Conservation (phyloP, 2,797 vertebrate genomes). For the Ceyx erithaca region DNA sequence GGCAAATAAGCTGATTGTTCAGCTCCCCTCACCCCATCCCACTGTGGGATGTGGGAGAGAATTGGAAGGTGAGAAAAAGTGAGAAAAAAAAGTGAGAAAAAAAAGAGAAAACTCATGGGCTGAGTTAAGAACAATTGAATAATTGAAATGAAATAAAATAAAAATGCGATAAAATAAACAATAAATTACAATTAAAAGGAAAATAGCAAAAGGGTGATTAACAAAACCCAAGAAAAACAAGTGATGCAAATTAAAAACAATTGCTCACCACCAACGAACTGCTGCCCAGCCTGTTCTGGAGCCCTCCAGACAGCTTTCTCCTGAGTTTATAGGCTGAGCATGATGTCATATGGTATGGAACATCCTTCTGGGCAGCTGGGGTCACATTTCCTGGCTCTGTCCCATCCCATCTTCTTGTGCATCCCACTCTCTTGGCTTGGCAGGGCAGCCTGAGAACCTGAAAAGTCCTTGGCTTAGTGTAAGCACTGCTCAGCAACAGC, state of each 20-base stretch:
- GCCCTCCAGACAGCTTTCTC: background rate
- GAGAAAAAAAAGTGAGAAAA: background rate
- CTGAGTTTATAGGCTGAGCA: background rate
- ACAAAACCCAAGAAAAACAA: background rate
- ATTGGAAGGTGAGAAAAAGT: background rate
- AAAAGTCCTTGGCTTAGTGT: background rate
- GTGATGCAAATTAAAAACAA: background rate
- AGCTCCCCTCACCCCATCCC: too few species aligned
- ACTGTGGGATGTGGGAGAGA: background rate
- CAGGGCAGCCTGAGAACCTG: background rate
- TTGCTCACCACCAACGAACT: background rate
- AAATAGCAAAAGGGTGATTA: background rate
- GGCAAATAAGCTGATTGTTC: background rate
- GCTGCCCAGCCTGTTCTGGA: background rate
- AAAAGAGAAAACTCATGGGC: background rate
- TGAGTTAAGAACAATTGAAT: background rate
- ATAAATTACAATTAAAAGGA: background rate
- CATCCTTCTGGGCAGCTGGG: background rate
- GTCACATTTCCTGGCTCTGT: background rate
- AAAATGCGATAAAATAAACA: background rate
- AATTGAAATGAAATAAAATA: background rate
- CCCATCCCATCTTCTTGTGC: background rate
- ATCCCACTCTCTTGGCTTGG: fast-evolving
- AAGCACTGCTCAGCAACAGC: background rate
- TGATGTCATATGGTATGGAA: background rate